Evolutionary conservation across 2,797 vertebrate species (phyloP).

Genomic region (Mallotus villosus): DNA sequence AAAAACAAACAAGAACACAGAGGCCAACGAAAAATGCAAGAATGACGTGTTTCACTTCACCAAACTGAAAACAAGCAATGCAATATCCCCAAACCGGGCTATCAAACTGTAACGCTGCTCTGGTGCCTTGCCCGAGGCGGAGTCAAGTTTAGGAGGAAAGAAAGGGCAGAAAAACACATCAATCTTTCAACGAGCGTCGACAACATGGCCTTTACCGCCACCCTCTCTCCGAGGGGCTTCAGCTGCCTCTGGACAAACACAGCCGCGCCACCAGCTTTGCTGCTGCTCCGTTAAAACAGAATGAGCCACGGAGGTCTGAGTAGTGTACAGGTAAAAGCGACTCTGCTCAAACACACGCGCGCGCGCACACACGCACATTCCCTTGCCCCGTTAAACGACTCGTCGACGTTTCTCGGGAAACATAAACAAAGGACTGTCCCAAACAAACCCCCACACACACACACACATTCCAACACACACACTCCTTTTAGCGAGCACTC

Average conservation of each 20-base stretch:
- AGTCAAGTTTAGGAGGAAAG: neutral
- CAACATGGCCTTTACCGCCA: constrained; percentile 2
- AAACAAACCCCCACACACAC: neutral
- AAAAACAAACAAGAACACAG: neutral
- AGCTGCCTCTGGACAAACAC: neutral
- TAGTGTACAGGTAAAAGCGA: too few relatives aligned
- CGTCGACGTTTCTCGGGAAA: too few relatives aligned
- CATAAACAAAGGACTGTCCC: neutral
- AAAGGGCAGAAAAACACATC: constrained; percentile 1
- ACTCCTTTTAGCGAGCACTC: too few relatives aligned
- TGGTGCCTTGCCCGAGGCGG: neutral
- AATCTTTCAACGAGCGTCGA: constrained; percentile 17
- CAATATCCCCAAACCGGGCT: neutral
- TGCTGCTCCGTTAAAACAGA: too few relatives aligned
- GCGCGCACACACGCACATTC: constrained; percentile 4
- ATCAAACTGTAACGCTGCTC: neutral
- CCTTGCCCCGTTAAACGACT: neutral
- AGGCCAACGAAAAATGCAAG: neutral
- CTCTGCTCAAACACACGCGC: neutral
- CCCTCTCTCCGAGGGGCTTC: constrained; percentile 5
- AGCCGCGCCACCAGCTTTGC: neutral
- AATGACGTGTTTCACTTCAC: neutral
- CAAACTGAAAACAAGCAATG: neutral
- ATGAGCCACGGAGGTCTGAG: too few relatives aligned
- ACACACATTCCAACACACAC: neutral